Percentiles rank a stretch among this genome's conserved stretches.
These are phyloP conservation scores for Chaenocephalus aceratus DNA, from an alignment of 2,113 vertebrate species.

Conservation along the genomic window DNA sequence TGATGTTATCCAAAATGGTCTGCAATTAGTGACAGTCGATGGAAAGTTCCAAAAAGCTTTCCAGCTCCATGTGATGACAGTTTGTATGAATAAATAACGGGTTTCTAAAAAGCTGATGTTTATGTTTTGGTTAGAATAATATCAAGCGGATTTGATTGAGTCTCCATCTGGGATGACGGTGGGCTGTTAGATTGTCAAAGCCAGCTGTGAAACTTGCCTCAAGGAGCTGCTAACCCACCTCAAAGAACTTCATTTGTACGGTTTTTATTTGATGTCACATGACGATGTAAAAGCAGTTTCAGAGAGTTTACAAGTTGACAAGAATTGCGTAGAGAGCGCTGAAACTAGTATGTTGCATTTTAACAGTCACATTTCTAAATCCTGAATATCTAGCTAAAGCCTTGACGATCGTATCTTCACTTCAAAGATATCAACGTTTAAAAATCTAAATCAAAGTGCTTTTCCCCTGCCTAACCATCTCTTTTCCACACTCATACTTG, in stretches of 20 bases:
- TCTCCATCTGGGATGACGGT: slow-evolving; percentile 31
- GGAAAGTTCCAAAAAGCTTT: slow-evolving; percentile 46
- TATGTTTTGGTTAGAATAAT: slow-evolving; percentile 34
- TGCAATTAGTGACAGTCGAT: slow-evolving; percentile 58
- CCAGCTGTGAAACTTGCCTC: slow-evolving; percentile 5
- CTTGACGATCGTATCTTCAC: neutral
- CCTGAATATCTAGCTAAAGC: slow-evolving; percentile 6
- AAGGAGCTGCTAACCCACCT: slow-evolving; percentile 22
- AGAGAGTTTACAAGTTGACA: slow-evolving; percentile 13
- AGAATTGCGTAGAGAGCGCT: neutral
- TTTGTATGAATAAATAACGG: slow-evolving; percentile 51
- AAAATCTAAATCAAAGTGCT: slow-evolving; percentile 4
- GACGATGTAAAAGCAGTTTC: neutral
- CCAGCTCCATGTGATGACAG: slow-evolving; percentile 39
- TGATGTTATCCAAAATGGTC: slow-evolving; percentile 57
- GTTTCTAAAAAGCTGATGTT: slow-evolving; percentile 42
- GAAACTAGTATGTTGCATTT: slow-evolving; percentile 19
- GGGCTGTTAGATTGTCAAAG: slow-evolving; percentile 23
- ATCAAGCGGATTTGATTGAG: slow-evolving; percentile 21
- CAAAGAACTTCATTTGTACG: slow-evolving; percentile 8
- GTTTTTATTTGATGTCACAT: slow-evolving; percentile 27
- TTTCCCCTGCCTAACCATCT: neutral
- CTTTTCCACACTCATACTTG: slow-evolving; percentile 10
- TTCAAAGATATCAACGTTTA: slow-evolving; percentile 2
- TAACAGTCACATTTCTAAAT: neutral